phyloP scores from a whole-genome alignment of 2,888 invertebrate species.

The Heliconius aoede region DNA sequence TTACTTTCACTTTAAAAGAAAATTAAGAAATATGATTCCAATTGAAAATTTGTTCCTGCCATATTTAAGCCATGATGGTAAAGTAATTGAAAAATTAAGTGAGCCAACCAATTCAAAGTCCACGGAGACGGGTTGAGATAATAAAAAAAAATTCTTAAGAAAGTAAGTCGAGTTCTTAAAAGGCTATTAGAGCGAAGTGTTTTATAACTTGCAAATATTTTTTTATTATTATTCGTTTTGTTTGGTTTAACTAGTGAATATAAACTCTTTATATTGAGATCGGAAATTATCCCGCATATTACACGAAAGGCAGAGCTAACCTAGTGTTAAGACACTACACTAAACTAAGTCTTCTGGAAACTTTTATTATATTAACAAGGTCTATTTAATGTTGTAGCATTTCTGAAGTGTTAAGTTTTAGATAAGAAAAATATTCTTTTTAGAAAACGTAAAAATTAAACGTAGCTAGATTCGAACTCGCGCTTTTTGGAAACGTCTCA shows the following conservation, averaged over 20 bases:
- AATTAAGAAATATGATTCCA: not conserved
- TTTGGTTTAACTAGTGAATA: not conserved
- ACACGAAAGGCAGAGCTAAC: too few relatives aligned
- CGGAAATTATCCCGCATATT: too few relatives aligned
- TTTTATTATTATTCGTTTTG: not conserved
- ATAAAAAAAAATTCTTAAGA: not conserved
- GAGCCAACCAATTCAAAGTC: not conserved
- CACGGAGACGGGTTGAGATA: not conserved
- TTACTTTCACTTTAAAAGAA: too few relatives aligned
- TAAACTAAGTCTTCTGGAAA: too few relatives aligned
- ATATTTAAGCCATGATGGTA: not conserved
- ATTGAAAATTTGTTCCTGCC: not conserved
- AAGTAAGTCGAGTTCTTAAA: conserved; percentile 12
- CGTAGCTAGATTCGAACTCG: too few relatives aligned
- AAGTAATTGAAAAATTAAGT: conserved; percentile 6
- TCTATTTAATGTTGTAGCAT: too few relatives aligned
- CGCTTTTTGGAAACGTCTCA: too few relatives aligned
- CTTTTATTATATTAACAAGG: too few relatives aligned
- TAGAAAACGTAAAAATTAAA: too few relatives aligned
- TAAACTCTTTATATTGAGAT: not conserved
- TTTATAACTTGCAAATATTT: not conserved
- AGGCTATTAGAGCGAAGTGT: not conserved
- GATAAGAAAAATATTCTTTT: too few relatives aligned
- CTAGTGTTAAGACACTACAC: too few relatives aligned
- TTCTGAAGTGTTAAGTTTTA: too few relatives aligned